These are phyloP conservation scores for Pyrrhosoma nymphula DNA, from an alignment of 2,888 invertebrate species.

Conservation along the genomic window DNA sequence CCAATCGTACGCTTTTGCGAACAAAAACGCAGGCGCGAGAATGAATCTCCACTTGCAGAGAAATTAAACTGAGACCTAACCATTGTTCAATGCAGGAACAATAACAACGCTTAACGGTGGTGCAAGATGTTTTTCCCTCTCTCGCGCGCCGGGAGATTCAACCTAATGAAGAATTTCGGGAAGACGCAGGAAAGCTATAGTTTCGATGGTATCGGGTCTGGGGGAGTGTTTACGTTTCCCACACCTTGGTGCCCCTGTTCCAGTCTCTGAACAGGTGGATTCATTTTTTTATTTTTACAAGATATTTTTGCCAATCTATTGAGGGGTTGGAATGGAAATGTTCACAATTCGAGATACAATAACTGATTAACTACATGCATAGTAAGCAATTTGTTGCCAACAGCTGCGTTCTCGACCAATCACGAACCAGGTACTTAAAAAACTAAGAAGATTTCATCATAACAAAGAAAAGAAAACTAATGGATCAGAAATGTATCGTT, in stretches of 20 bases:
- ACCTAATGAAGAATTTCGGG: neutral
- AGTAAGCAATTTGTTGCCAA: no score
- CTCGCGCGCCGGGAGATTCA: neutral
- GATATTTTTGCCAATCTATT: no score
- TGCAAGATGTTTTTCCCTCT: neutral
- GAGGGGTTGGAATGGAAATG: no score
- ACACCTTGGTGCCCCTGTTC: neutral
- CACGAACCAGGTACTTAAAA: no score
- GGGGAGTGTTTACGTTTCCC: neutral
- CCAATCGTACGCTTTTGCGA: neutral
- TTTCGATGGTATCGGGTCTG: neutral
- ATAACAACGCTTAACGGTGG: slow-evolving; percentile 4
- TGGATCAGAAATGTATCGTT: no score
- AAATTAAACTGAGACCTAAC: neutral
- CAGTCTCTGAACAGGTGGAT: neutral
- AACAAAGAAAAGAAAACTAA: no score
- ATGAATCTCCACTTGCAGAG: neutral
- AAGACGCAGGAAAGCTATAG: neutral
- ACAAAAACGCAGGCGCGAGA: neutral
- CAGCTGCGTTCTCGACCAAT: no score
- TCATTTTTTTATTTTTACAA: neutral
- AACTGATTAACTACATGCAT: no score
- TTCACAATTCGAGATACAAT: no score
- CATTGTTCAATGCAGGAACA: neutral
- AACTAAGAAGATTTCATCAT: no score